phyloP scores from a whole-genome alignment of 2,113 vertebrate genomes.

The Brachionichthys hirsutus region DNA sequence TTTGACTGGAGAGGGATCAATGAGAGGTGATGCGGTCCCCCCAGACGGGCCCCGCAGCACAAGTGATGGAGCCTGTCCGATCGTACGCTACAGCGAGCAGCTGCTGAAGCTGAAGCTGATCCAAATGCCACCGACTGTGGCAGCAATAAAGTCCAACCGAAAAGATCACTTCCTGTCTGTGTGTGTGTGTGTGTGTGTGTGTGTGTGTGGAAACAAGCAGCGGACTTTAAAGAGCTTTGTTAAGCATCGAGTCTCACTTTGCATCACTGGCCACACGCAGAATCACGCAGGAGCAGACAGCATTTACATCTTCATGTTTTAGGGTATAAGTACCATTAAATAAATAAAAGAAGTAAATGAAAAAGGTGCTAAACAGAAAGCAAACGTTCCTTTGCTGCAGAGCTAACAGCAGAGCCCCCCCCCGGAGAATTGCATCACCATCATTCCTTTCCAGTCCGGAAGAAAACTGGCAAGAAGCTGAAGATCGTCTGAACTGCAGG shows the following conservation, averaged over 20 bases:
- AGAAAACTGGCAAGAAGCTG: constrained; percentile 45
- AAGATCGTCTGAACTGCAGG: constrained; percentile 9
- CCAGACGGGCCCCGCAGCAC: constrained; percentile 20
- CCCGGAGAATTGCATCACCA: constrained; percentile 64
- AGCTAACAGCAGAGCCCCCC: constrained; percentile 48
- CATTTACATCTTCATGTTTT: too few relatives aligned
- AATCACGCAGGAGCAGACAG: too few relatives aligned
- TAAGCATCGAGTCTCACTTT: too few relatives aligned
- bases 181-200: too few relatives aligned
- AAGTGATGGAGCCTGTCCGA: constrained; percentile 20
- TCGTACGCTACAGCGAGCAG: constrained; percentile 33
- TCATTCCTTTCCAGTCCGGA: constrained; percentile 60
- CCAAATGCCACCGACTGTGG: neutral
- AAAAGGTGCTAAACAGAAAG: constrained; percentile 24
- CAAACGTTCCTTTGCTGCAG: constrained; percentile 51
- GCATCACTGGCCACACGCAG: too few relatives aligned
- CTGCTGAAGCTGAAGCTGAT: constrained; percentile 15
- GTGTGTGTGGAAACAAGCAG: too few relatives aligned
- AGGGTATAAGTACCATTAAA: neutral
- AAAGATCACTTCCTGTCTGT: neutral
- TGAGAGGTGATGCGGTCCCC: constrained; percentile 47
- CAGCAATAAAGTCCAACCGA: too few relatives aligned
- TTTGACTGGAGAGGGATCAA: constrained; percentile 39
- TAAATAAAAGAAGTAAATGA: constrained; percentile 6
- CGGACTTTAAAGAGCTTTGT: too few relatives aligned